Percentiles rank a stretch among this genome's conserved stretches.
Evolutionary conservation across 2,797 vertebrate genomes (phyloP).

Genomic region (Pangasius macronema): DNA sequence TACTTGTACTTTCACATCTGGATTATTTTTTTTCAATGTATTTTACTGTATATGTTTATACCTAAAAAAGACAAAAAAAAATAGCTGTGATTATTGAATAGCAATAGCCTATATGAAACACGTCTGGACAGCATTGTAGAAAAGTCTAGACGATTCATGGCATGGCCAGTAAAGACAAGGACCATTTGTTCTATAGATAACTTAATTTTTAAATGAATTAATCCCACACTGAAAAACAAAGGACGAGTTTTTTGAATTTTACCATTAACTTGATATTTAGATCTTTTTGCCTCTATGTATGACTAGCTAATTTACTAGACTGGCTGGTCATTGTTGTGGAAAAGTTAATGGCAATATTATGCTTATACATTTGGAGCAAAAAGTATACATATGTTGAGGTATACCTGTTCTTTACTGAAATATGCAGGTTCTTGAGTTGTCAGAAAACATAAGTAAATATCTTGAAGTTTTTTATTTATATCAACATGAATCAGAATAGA

Average conservation of each 20-base stretch:
- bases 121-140: conserved; percentile 86
- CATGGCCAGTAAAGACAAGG: conserved; percentile 62
- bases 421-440: conserved; percentile 27
- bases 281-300: not conserved
- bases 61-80: conserved; percentile 77
- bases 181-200: conserved; percentile 59
- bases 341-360: conserved; percentile 10
- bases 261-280: conserved; percentile 38
- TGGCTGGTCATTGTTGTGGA: conserved; percentile 43
- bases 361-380: not conserved
- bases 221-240: conserved; percentile 46
- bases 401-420: conserved; percentile 33
- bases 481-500: not conserved
- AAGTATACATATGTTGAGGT: conserved; percentile 28
- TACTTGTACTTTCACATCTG: not conserved
- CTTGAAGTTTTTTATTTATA: not conserved
- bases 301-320: conserved; percentile 31
- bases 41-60: conserved; percentile 75
- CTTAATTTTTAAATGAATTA: conserved; percentile 52
- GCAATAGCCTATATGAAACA: conserved; percentile 94
- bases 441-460: conserved; percentile 4
- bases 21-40: conserved; percentile 65
- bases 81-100: conserved; percentile 89
- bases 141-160: conserved; percentile 79
- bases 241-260: conserved; percentile 43